Base-by-base conservation (phyloP, 2,797 vertebrate genomes). In the Vultur gryphus region DNA sequence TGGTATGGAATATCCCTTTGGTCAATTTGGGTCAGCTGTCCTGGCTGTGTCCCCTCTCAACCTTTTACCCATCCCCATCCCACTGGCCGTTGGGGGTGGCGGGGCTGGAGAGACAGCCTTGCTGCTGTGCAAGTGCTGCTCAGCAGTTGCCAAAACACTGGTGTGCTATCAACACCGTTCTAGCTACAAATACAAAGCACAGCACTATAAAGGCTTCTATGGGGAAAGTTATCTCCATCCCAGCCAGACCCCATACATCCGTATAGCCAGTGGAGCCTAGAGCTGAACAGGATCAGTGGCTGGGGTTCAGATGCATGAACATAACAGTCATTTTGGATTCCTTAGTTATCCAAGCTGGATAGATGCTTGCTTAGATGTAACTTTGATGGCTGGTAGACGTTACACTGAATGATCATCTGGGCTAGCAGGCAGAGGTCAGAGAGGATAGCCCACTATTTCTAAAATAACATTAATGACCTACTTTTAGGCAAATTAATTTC, bases 61-160 rank as follows among this genome's bases (percentile, higher is more conserved):
- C 5, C 1, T 57, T 59, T 75, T 69, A 9, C 8, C 20, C 37
- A 46, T 49, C 13, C 3, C 10, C 17, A 35, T 37, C 33, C 12
- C 41, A 15, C 11, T 23, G 24, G 7, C 10, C 1, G 0, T 28
- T 51, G 19, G 12, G 16, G 3, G 3, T 9, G 14, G 3, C 2
- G 29, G 19, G 2, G 5, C 4, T 78, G 37, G 9, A 62, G 35
- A 72, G 6, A 55, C 5, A 79, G 13, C 8, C 17, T 25, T 52
- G 29, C 10, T 58, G 18, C 15, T 9, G 9, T 58, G 24, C 4
- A 1, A 69, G 20, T 3, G 3, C 11, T 57, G 24, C 33, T 86
- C 24, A 54, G 33, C 33, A 29, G 19, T 37, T n/a, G 8, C 24
- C 48, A 39, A 43, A 75, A 75, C 43, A 57, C 9, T 4, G 11